A percentile compares a stretch with the other conserved stretches of the same genome.
phyloP scores from a whole-genome alignment of 2,113 vertebrate genomes.

The Jacana jacana region DNA sequence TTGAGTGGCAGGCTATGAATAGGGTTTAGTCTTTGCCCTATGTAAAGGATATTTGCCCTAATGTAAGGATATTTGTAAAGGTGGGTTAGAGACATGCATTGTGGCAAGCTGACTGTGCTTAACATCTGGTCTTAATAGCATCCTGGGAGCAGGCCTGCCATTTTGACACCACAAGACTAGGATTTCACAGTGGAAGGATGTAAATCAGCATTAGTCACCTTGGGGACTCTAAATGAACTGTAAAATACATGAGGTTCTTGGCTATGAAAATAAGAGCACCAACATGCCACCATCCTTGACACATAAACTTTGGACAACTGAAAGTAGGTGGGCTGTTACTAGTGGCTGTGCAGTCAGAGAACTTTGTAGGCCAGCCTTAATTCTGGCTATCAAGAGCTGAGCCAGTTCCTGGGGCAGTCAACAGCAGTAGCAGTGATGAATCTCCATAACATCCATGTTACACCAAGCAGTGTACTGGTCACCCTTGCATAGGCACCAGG shows the following conservation, averaged over 20 bases:
- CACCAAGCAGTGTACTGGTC: background rate
- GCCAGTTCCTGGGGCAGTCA: background rate
- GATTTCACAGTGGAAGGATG: background rate
- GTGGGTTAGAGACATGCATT: accelerated
- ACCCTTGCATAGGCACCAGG: background rate
- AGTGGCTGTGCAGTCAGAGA: background rate
- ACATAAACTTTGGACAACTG: background rate
- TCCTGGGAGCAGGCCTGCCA: background rate
- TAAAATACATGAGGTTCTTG: background rate
- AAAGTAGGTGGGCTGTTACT: background rate
- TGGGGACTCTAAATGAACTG: background rate
- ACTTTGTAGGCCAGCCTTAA: background rate
- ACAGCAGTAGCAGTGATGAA: background rate
- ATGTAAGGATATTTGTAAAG: background rate
- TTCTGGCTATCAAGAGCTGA: background rate
- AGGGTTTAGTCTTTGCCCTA: background rate
- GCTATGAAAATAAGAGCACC: background rate
- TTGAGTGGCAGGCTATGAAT: background rate
- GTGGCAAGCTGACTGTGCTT: background rate
- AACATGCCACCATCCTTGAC: background rate
- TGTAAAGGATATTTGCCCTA: too few relatives aligned
- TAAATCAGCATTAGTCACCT: background rate
- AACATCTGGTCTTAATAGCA: background rate
- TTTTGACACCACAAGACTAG: background rate
- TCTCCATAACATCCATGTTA: background rate